A percentile compares a stretch with the other conserved stretches of the same genome.
These are phyloP conservation scores for Bombus turneri DNA, from an alignment of 1,140 invertebrate genomes.

Conservation along the genomic window DNA sequence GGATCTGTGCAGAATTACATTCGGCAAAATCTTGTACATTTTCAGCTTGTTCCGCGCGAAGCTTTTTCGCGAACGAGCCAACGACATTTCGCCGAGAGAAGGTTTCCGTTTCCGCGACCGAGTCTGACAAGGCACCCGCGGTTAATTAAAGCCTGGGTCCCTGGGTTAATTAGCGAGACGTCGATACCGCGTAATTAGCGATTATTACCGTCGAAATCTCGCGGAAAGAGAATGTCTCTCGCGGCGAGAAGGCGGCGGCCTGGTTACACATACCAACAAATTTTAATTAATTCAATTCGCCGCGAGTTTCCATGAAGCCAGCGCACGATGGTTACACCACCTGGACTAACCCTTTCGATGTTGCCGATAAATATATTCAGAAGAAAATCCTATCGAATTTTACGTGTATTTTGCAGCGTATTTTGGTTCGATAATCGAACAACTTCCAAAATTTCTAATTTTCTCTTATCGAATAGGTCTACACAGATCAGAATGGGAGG, in stretches of 20 bases:
- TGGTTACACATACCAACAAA: constrained; percentile 27
- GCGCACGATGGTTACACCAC: constrained; percentile 1
- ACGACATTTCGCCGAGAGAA: constrained; percentile 9
- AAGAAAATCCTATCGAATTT: no score
- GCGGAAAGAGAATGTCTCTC: constrained; percentile 54
- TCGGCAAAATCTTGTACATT: neutral
- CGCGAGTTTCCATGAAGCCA: neutral
- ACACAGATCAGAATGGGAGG: no score
- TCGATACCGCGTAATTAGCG: constrained; percentile 68
- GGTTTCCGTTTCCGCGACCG: constrained; percentile 40
- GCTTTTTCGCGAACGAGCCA: neutral
- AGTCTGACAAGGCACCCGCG: constrained; percentile 48
- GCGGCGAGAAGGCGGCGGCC: constrained; percentile 11
- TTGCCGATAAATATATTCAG: no score
- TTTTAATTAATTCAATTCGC: constrained; percentile 65
- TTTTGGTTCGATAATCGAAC: no score
- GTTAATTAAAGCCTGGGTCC: constrained; percentile 60
- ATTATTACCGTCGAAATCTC: constrained; percentile 67
- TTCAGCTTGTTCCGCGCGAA: neutral
- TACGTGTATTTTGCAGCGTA: no score
- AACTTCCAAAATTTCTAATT: no score
- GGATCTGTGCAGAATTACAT: no score
- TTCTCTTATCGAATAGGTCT: no score
- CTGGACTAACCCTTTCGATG: constrained; percentile 29
- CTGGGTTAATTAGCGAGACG: constrained; percentile 65